phyloP scores from a whole-genome alignment of 1,140 invertebrate genomes.

The Trialeurodes vaporariorum region DNA sequence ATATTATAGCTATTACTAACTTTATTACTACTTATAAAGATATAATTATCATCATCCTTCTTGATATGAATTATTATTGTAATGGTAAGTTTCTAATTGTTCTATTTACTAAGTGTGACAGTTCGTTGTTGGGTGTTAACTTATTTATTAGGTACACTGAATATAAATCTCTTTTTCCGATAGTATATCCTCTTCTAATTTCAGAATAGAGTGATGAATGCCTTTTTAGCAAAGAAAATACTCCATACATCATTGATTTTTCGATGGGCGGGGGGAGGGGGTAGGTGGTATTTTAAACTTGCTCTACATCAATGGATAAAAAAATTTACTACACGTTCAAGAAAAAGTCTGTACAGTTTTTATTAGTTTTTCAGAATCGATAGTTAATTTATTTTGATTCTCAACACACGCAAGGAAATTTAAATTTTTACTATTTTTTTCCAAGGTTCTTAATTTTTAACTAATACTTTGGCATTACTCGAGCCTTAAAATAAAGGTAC shows the following conservation, averaged over 20 bases:
- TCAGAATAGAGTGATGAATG: background rate
- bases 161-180: slow-evolving; percentile 9
- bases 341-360: too few species aligned
- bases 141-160: slow-evolving; percentile 16
- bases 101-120: slow-evolving; percentile 28
- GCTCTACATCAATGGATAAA: too few species aligned
- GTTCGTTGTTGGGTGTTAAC: slow-evolving; percentile 24
- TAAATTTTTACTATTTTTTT: too few species aligned
- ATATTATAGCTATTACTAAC: slow-evolving; percentile 29
- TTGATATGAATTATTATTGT: slow-evolving; percentile 4
- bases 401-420: too few species aligned
- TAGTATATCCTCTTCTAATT: background rate
- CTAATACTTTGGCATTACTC: too few species aligned
- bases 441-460: too few species aligned
- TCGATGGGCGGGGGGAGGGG: slow-evolving; percentile 10
- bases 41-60: background rate
- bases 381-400: too few species aligned
- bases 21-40: slow-evolving; percentile 23
- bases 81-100: slow-evolving; percentile 24
- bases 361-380: too few species aligned
- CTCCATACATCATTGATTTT: background rate
- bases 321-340: too few species aligned
- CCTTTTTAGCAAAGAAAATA: background rate
- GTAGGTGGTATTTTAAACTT: too few species aligned
- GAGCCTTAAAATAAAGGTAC: too few species aligned